Evolutionary conservation across 2,888 invertebrate genomes (phyloP).

Genomic region (Nudaria mundana): DNA sequence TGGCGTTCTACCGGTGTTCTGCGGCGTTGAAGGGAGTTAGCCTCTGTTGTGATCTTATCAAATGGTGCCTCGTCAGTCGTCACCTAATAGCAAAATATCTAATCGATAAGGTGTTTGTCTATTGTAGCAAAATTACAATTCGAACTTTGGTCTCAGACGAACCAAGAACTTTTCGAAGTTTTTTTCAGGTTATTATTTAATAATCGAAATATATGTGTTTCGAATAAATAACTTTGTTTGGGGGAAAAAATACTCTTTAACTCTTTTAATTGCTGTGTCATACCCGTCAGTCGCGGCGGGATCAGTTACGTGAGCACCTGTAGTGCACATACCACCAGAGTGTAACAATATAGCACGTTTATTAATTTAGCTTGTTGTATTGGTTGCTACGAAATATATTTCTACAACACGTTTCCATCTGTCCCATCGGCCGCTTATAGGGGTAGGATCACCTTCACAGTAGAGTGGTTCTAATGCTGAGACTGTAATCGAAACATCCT

Average conservation of each 20-base stretch:
- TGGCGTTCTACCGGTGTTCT: conserved; percentile 13
- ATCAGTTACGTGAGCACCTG: neutral
- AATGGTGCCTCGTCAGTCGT: conserved; percentile 14
- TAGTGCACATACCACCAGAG: no score
- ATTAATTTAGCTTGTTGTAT: neutral
- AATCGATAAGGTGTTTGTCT: conserved; percentile 24
- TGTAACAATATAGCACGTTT: neutral
- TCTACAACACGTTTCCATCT: neutral
- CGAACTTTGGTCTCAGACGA: conserved; percentile 16
- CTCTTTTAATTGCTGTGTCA: neutral
- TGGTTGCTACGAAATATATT: neutral
- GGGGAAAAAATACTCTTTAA: conserved; percentile 15
- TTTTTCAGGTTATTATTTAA: conserved; percentile 20
- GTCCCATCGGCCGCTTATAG: neutral
- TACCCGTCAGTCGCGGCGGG: neutral
- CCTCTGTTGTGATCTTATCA: conserved; percentile 21
- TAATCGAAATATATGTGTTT: conserved; percentile 15
- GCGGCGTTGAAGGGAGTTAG: conserved; percentile 27
- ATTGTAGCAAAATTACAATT: conserved; percentile 29
- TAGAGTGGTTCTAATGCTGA: neutral
- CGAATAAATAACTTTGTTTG: conserved; percentile 14
- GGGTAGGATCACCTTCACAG: neutral
- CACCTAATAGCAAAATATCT: conserved; percentile 26
- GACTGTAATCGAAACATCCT: no score
- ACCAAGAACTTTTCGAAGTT: conserved; percentile 27